A percentile compares a stretch with the other conserved stretches of the same genome.
These are phyloP conservation scores for Climacteris rufus DNA, from an alignment of 2,113 vertebrate genomes.

Conservation along the genomic window DNA sequence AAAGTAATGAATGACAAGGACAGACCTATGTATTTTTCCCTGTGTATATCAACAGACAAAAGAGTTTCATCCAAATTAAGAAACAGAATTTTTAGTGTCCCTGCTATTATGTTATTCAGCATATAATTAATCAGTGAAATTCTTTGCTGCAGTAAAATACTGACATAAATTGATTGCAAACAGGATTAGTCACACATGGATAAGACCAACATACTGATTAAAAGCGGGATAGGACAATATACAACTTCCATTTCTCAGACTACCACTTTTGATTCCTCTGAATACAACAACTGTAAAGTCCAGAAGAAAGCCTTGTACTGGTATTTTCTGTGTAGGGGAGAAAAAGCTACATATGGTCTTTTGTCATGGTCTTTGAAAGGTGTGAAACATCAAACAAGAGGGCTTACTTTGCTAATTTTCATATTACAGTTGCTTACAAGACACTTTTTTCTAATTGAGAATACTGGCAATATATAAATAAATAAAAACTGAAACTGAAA, in stretches of 20 bases:
- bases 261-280: neutral
- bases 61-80: neutral
- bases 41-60: neutral
- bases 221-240: neutral
- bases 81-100: neutral
- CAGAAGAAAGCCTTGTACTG: neutral
- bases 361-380: neutral
- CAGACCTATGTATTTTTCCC: neutral
- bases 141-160: slow-evolving; percentile 39
- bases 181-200: neutral
- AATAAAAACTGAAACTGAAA: slow-evolving; percentile 39
- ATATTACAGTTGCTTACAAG: neutral
- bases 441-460: slow-evolving; percentile 9
- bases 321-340: neutral
- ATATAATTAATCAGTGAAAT: slow-evolving; percentile 44
- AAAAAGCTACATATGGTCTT: neutral
- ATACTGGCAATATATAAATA: slow-evolving; percentile 21
- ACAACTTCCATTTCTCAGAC: neutral
- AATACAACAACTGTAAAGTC: neutral
- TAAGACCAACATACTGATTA: slow-evolving; percentile 1
- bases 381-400: neutral
- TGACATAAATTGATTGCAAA: slow-evolving; percentile 15
- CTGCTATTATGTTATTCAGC: neutral
- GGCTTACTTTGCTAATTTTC: neutral
- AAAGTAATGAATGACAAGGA: slow-evolving; percentile 6